A percentile compares a stretch with the other conserved stretches of the same genome.
These are phyloP conservation scores for Oscheius sp. DNA, from an alignment of 1,140 invertebrate genomes.

Conservation along the genomic window DNA sequence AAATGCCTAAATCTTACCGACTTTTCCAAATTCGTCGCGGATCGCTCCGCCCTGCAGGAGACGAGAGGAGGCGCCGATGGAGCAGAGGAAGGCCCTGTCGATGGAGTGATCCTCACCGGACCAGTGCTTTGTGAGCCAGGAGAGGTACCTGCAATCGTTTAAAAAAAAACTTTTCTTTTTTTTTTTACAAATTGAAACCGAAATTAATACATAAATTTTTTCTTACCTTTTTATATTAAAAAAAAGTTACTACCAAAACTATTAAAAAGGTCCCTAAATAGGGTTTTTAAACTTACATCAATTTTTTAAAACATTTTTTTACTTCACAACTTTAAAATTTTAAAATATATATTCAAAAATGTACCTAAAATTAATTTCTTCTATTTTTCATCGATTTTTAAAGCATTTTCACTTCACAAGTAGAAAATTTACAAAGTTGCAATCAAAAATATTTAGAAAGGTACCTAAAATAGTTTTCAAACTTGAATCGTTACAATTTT, in stretches of 20 bases:
- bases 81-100: background rate
- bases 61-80: background rate
- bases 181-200: too few relatives aligned
- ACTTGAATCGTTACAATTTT: background rate
- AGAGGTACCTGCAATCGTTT: background rate
- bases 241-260: too few relatives aligned
- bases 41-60: background rate
- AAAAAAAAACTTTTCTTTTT: background rate
- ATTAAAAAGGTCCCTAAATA: too few relatives aligned
- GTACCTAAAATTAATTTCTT: too few relatives aligned
- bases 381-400: too few relatives aligned
- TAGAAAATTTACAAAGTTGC: too few relatives aligned
- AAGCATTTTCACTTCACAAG: too few relatives aligned
- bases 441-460: too few relatives aligned
- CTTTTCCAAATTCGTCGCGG: background rate
- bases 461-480: background rate
- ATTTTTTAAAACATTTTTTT: too few relatives aligned
- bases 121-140: background rate
- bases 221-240: too few relatives aligned
- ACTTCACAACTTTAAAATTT: background rate
- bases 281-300: too few relatives aligned
- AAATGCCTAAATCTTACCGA: background rate
- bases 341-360: background rate
- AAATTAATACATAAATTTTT: too few relatives aligned
- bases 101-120: background rate